Evolutionary conservation across 2,888 invertebrate species (phyloP).

Genomic region (Trissolcus japonicus): DNA sequence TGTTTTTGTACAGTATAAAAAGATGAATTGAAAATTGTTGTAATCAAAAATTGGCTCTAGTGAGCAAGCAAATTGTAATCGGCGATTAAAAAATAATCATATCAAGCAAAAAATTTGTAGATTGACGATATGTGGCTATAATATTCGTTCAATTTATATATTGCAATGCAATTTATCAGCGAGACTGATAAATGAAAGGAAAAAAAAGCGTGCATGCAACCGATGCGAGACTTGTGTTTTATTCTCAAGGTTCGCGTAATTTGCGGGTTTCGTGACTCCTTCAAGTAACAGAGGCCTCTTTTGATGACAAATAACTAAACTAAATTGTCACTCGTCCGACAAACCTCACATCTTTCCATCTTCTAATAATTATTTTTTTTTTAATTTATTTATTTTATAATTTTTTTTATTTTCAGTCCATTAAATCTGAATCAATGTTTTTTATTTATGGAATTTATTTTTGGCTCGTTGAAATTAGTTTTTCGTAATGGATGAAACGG

Average conservation of each 20-base stretch:
- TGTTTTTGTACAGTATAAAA: no score
- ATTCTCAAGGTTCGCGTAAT: slow-evolving; percentile 23
- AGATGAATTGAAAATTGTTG: no score
- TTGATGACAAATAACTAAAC: slow-evolving; percentile 25
- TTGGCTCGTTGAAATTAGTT: background rate
- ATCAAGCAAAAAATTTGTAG: background rate
- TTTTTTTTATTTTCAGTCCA: background rate
- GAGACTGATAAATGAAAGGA: slow-evolving; percentile 5
- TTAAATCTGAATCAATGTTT: background rate
- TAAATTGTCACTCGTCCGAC: background rate
- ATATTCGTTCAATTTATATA: background rate
- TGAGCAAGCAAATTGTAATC: no score
- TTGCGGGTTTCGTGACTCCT: slow-evolving; percentile 22
- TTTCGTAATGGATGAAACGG: background rate
- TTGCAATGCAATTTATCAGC: slow-evolving; percentile 2
- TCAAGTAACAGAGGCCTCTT: slow-evolving; percentile 6
- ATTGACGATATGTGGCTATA: background rate
- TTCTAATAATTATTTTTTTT: background rate
- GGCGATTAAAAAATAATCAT: background rate
- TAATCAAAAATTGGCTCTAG: no score
- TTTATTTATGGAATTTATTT: no score
- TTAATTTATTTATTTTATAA: background rate
- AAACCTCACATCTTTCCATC: background rate
- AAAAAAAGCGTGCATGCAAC: slow-evolving; percentile 7
- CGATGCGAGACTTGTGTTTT: slow-evolving; percentile 14